Base-by-base conservation (phyloP, 2,888 invertebrate species). In the Ligdia adustata region DNA sequence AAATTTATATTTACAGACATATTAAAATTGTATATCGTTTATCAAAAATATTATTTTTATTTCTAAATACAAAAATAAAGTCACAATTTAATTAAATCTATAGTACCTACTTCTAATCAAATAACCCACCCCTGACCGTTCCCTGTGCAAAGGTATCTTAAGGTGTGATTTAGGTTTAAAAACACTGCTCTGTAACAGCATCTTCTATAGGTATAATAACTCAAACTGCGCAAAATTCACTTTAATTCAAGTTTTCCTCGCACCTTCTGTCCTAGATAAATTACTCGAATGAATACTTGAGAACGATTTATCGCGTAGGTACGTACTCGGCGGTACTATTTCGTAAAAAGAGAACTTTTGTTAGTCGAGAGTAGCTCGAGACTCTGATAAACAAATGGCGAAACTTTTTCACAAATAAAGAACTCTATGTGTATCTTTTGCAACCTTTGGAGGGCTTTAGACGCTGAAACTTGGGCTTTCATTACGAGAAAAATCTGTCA, bases 351-450 rank as follows among this genome's bases (percentile, higher is more conserved):
- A 61, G 64, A 67, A 62, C 60, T 64, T 70, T 66, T 51, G 50
- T 43, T 61, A 53, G 60, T 58, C 52, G 44, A 59, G 53, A 62
- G 52, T 43, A 60, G 52, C 60, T 58, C 52, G 44, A 59, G 53
- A 62, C 51, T 28, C 64, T 62, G 64, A 71, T 70, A 72, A 69
- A 73, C 59, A 70, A 73, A 72, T 69, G 68, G 60, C 55, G 42
- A 43, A 64, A 67, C 60, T 72, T 69, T 63, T 54, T 46, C 50
- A 54, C 43, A 66, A 72, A 67, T 67, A 72, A 69, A 65, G 55
- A 63, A 67, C 51, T 51, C 55, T 38, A 53, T 64, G 59, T 52
- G 57, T 64, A 62, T 64, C 52, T 64, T 66, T 62, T 38, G 46
- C 49, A 40, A 57, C 22, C 41, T 53, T 50, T 43, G 12, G 18